These are phyloP conservation scores for Paratrypauchen microcephalus DNA, from an alignment of 2,797 vertebrate genomes.

Conservation along the genomic window DNA sequence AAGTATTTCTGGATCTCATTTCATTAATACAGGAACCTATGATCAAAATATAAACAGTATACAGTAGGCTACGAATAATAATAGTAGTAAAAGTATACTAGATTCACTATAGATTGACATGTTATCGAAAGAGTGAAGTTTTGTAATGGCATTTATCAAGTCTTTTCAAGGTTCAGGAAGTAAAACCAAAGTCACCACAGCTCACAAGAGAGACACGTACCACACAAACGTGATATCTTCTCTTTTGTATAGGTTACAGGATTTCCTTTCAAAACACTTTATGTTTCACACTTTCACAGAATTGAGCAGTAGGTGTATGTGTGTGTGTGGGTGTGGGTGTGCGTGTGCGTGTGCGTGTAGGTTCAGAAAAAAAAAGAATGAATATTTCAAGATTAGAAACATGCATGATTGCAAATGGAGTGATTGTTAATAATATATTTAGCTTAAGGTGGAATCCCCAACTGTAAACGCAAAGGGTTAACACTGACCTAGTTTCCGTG, in stretches of 20 bases:
- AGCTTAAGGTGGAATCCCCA: constrained; percentile 62
- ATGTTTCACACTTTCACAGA: constrained; percentile 31
- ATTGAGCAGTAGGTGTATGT: constrained; percentile 19
- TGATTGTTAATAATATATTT: constrained; percentile 44
- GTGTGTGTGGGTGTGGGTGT: too few species aligned
- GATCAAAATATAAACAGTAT: background rate
- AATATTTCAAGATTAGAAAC: background rate
- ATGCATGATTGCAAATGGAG: constrained; percentile 49
- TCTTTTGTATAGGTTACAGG: constrained; percentile 45
- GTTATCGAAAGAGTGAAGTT: background rate
- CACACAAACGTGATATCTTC: constrained; percentile 23
- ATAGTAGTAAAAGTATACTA: background rate
- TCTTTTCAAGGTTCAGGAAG: constrained; percentile 47
- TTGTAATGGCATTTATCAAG: constrained; percentile 9
- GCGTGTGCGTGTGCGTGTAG: background rate
- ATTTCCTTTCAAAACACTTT: constrained; percentile 54
- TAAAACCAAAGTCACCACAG: constrained; percentile 38
- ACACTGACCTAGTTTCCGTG: constrained; percentile 79
- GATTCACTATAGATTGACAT: background rate
- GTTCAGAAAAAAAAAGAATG: background rate
- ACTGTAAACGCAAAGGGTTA: constrained; percentile 66
- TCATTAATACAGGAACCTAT: background rate
- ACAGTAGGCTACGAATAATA: background rate
- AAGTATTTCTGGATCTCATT: background rate
- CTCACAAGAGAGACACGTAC: constrained; percentile 31